Evolutionary conservation across 1,140 invertebrate genomes (phyloP).

Genomic region (Drosophila pruinosa): DNA sequence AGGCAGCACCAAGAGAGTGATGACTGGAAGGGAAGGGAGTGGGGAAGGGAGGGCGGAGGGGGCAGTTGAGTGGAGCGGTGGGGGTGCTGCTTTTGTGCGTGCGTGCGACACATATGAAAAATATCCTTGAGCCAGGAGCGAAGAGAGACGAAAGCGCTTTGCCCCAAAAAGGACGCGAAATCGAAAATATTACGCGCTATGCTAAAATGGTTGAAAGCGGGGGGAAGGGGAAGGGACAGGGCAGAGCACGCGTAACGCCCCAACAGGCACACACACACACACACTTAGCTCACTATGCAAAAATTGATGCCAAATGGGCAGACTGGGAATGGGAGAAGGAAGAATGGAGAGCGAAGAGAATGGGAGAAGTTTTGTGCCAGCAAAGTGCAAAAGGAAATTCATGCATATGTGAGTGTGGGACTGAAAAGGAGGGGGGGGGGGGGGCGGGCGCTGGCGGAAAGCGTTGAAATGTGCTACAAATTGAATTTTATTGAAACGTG

Average conservation of each 20-base stretch:
- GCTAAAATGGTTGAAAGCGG: conserved; percentile 27
- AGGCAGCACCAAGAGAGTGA: conserved; percentile 45
- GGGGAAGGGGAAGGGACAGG: not conserved
- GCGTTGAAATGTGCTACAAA: conserved; percentile 81
- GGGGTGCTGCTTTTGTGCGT: conserved; percentile 40
- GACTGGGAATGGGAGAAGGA: conserved; percentile 15
- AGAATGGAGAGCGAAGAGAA: not conserved
- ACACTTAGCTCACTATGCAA: conserved; percentile 58
- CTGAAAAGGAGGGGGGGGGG: not conserved
- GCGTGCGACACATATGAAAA: conserved; percentile 75
- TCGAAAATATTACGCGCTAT: conserved; percentile 66
- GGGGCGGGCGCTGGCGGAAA: conserved; percentile 54
- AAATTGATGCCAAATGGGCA: conserved; percentile 61
- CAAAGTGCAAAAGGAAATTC: conserved; percentile 77
- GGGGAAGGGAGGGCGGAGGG: not conserved
- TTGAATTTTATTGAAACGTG: conserved; percentile 81
- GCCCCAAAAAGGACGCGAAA: conserved; percentile 52
- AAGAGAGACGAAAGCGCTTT: not conserved
- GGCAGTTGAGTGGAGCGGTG: not conserved
- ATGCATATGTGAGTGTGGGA: conserved; percentile 65
- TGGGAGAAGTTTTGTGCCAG: conserved; percentile 12
- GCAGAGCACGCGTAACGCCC: not conserved
- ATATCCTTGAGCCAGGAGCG: conserved; percentile 64
- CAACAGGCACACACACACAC: conserved; percentile 3
- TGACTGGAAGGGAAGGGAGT: not conserved